Base-by-base conservation (phyloP, 2,113 vertebrate genomes). In the Eidolon helvum region DNA sequence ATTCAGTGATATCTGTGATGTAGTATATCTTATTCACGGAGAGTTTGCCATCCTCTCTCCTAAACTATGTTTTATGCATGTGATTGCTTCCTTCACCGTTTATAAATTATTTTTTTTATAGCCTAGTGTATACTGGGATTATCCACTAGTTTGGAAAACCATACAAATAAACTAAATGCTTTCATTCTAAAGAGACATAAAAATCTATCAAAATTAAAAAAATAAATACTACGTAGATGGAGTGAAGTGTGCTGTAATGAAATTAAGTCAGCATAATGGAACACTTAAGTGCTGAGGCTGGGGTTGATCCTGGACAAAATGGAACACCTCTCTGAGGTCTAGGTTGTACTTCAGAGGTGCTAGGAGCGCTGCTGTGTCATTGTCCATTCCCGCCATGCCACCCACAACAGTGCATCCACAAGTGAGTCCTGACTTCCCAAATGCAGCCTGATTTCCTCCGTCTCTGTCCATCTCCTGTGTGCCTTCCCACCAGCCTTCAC, bases 401-500 rank as follows among this genome's bases (percentile, higher is more conserved):
- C 0, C 14, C 11, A 7, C 28, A 40, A 4, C n/a, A 35, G 0
- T 35, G 21, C 12, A 38, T n/a, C 38, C 50, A 10, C 9, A 33
- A 22, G 5, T 9, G 9, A 53, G 28, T 30, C 10, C n/a, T 48
- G 63, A 55, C 35, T 72, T 63, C 65, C 26, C 33, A 18, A 79
- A 30, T 35, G 18, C n/a, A 50, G 24, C 53, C 14, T 59, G 4
- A 33, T 90, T 78, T 71, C 53, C 78, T 79, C 53, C 2, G 26
- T 4, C 26, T 50, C 28, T 45, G 0, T 30, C 65, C 79, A 28
- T 75, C 63, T n/a, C 43, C 30, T 59, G 12, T 1, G 38, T 18
- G 28, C 61, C 72, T 93, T 85, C n/a, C n/a, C 21, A 33, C 14
- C 40, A 9, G 28, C 15, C 50, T 84, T 77, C 40, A 72, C 33